Conservation (phyloP, 2,797 vertebrate genomes). For the Phrynocephalus vlangalii region DNA sequence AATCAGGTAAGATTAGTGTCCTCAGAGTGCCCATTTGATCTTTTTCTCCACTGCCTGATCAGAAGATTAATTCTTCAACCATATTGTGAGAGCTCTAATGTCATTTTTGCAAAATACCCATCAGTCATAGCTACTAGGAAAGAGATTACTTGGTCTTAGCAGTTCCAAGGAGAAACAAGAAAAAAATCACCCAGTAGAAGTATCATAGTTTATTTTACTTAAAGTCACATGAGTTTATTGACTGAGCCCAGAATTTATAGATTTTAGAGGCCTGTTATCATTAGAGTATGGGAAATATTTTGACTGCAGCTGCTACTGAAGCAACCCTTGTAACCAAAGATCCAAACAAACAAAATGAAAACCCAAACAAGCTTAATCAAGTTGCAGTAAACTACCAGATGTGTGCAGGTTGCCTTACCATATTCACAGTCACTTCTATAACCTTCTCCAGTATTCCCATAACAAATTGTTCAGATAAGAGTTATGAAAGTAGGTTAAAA, state of each 20-base stretch:
- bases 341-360: constrained; percentile 2
- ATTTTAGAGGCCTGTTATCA: constrained; percentile 3
- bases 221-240: constrained; percentile 18
- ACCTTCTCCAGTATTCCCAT: neutral
- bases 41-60: neutral
- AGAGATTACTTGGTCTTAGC: neutral
- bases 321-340: constrained; percentile 17
- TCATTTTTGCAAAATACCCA: neutral
- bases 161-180: neutral
- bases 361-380: neutral
- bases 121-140: neutral
- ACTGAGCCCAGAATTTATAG: constrained; percentile 19
- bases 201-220: neutral
- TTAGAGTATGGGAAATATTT: constrained; percentile 20
- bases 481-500: neutral
- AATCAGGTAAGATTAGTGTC: too few relatives aligned
- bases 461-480: neutral
- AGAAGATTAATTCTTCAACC: neutral
- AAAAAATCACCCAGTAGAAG: neutral
- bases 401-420: neutral
- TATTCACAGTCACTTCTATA: neutral
- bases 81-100: neutral
- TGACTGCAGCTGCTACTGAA: constrained; percentile 28
- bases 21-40: neutral
- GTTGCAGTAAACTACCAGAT: neutral